These are phyloP conservation scores for Bhutanitis thaidina DNA, from an alignment of 2,888 invertebrate genomes.

Conservation along the genomic window DNA sequence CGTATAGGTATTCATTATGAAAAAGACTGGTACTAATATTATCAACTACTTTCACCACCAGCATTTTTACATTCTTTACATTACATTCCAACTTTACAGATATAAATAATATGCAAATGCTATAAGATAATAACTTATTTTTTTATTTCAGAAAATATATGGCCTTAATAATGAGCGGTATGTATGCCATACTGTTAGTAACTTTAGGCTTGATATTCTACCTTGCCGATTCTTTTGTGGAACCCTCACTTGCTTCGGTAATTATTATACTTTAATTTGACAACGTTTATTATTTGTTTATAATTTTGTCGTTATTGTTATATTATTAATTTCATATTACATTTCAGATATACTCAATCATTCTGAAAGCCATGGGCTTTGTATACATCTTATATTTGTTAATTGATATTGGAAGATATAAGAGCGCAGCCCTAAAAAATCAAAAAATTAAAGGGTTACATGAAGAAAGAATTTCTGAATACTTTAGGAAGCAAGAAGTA, in stretches of 20 bases:
- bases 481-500: constrained; percentile 66
- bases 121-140: no score
- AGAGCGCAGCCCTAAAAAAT: constrained; percentile 65
- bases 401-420: constrained; percentile 81
- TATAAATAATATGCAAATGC: no score
- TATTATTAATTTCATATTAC: constrained; percentile 12
- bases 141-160: constrained; percentile 77
- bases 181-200: constrained; percentile 84
- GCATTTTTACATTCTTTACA: no score
- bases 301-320: neutral
- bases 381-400: constrained; percentile 81
- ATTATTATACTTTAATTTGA: constrained; percentile 22
- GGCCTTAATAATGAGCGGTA: constrained; percentile 81
- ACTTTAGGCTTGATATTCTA: constrained; percentile 84
- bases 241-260: constrained; percentile 76
- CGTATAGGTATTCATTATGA: no score
- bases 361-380: constrained; percentile 79
- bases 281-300: neutral
- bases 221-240: constrained; percentile 78
- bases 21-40: no score
- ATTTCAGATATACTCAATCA: constrained; percentile 82
- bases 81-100: no score
- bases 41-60: no score
- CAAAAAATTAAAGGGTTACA: constrained; percentile 58
- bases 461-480: constrained; percentile 59